Conservation (phyloP, 2,888 invertebrate species). For the Ophion costatus region DNA sequence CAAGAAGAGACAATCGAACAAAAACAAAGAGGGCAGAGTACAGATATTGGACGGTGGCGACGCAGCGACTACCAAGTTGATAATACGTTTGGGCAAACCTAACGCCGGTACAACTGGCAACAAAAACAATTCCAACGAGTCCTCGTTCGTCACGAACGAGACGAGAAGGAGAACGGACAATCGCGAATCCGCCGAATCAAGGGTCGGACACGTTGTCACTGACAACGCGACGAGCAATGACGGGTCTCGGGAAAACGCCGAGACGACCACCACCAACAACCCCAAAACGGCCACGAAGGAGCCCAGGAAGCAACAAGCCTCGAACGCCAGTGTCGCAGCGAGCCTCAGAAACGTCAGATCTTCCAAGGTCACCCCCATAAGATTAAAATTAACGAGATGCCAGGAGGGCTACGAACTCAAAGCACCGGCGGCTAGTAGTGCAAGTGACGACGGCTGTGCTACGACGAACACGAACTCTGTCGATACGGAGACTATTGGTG, state of each 20-base stretch:
- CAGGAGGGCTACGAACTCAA: conserved; percentile 89
- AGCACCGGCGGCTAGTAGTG: conserved; percentile 73
- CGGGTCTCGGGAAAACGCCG: conserved; percentile 58
- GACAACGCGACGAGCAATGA: conserved; percentile 65
- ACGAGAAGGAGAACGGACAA: conserved; percentile 22
- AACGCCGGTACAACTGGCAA: conserved; percentile 36
- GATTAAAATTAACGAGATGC: conserved; percentile 92
- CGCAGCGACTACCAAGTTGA: conserved; percentile 88
- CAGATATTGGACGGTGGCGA: conserved; percentile 86
- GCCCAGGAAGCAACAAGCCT: conserved; percentile 58
- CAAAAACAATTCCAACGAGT: conserved; percentile 45
- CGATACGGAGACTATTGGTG: conserved; percentile 34
- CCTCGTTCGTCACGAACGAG: conserved; percentile 41
- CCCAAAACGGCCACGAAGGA: conserved; percentile 76
- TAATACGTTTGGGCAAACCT: conserved; percentile 88
- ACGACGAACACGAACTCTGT: conserved; percentile 60
- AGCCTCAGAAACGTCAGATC: conserved; percentile 86
- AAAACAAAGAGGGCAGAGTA: conserved; percentile 85
- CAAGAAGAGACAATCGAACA: conserved; percentile 85
- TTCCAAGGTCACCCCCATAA: conserved; percentile 90
- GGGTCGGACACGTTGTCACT: conserved; percentile 71
- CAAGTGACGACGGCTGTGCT: conserved; percentile 64
- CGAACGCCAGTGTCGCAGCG: conserved; percentile 79
- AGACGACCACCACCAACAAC: conserved; percentile 64
- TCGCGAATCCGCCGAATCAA: conserved; percentile 68